Base-by-base conservation (phyloP, 35 echinoderm and acorn worm species). In the Apostichopus japonicus region DNA sequence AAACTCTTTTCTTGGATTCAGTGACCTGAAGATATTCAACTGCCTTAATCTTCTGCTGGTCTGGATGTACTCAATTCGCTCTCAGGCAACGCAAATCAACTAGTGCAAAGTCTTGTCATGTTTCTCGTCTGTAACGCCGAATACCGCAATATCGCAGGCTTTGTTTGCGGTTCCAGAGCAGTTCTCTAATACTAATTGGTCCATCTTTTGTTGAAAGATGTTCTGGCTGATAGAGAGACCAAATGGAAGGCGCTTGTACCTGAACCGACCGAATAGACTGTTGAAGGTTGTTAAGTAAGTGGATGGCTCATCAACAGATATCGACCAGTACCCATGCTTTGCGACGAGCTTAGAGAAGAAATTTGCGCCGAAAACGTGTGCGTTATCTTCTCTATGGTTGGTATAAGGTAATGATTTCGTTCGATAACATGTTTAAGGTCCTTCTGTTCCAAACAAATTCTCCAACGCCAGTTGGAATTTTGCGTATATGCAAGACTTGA, bases 341-440 rank as follows among this genome's bases (percentile, higher is more conserved):
- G 94, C 94, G 58, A 93, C 87, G 7, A 95, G 92, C 90, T 93
- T 94, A 6, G 87, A 93, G 56, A 96, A 96, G 24, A 91, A 10
- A 19, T 33, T 56, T 14, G 59, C 76, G 6, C 77, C 65, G 55
- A 16, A 19, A 96, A 78, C 56, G 92, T 96, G 22, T 94, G 93
- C 19, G 90, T 90, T n/a, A 96, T 93, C 59, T 94, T 93, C 10
- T 94, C 92, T 0, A 96, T 10, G 5, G 93, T 96, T 75, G 95
- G 94, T 80, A 72, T 86, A 86, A 90, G 87, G 72, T 95, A 77
- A 67, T 91, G 79, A 14, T 8, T 65, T 73, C 93, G 51, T 55
- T 92, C 92, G 16, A 91, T 82, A 15, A 54, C 88, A 54, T 57
- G 19, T 55, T 95, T 80, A 6, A 93, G 72, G 59, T 79, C 84